Evolutionary conservation across 2,888 invertebrate genomes (phyloP).

Genomic region (Strigamia maritima): DNA sequence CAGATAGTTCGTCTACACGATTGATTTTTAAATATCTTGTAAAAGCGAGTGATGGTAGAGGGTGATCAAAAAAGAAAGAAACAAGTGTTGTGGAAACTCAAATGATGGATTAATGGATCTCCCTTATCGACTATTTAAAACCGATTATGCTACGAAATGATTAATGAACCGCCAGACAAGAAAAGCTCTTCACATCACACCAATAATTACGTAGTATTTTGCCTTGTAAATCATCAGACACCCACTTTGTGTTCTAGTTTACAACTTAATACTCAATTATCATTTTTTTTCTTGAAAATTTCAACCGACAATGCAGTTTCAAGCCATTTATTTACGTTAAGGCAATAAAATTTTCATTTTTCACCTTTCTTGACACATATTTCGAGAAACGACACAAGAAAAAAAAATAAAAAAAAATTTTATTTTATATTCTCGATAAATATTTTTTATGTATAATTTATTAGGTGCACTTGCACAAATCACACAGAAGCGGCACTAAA

Average conservation of each 20-base stretch:
- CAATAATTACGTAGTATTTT: conserved; percentile 4
- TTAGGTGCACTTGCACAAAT: neutral
- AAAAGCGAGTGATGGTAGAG: neutral
- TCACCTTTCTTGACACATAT: too few relatives aligned
- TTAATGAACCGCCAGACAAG: conserved; percentile 13
- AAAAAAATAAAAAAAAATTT: too few relatives aligned
- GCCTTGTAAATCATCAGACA: conserved; percentile 8
- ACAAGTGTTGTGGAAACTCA: neutral
- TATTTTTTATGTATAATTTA: too few relatives aligned
- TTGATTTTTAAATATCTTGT: conserved; percentile 28
- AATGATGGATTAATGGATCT: conserved; percentile 21
- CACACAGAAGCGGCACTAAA: neutral
- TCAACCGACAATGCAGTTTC: too few relatives aligned
- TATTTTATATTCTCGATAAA: too few relatives aligned
- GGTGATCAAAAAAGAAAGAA: neutral
- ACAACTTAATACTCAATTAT: neutral
- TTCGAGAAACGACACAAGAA: too few relatives aligned
- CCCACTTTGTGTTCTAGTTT: neutral
- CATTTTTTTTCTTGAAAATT: too few relatives aligned
- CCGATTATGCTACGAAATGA: conserved; percentile 14
- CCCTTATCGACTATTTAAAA: conserved; percentile 31
- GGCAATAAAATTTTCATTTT: too few relatives aligned
- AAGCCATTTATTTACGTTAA: too few relatives aligned
- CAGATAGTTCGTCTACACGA: neutral
- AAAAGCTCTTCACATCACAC: conserved; percentile 10